Percentiles rank a stretch among this genome's conserved stretches.
These are phyloP conservation scores for Neostethus bicornis DNA, from an alignment of 2,797 vertebrate species.

Conservation along the genomic window DNA sequence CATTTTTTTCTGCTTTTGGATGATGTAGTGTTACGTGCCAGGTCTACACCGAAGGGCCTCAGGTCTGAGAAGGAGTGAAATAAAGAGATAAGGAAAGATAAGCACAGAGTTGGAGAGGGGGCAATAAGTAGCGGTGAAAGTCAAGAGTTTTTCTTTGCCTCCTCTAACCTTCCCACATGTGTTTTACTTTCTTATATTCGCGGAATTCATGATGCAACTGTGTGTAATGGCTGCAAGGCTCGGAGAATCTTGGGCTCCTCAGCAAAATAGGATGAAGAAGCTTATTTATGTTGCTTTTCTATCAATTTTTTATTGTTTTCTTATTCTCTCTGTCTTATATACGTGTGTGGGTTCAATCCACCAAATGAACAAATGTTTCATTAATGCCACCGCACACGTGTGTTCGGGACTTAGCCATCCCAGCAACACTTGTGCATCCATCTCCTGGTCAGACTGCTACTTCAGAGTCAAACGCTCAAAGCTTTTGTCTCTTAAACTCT, in stretches of 20 bases:
- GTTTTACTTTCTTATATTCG: constrained; percentile 56
- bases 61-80: constrained; percentile 29
- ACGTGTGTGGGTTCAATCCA: constrained; percentile 33
- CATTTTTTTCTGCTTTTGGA: constrained; percentile 17
- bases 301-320: not conserved
- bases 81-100: constrained; percentile 27
- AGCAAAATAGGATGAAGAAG: constrained; percentile 49
- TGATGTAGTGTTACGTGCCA: constrained; percentile 42
- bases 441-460: constrained; percentile 37
- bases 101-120: constrained; percentile 11
- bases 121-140: constrained; percentile 24
- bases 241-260: constrained; percentile 57
- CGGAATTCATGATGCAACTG: constrained; percentile 68
- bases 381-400: constrained; percentile 42
- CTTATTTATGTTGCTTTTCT: constrained; percentile 35
- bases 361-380: constrained; percentile 56
- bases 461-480: constrained; percentile 49
- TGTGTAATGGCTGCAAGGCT: constrained; percentile 60
- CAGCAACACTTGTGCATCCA: constrained; percentile 44
- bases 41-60: constrained; percentile 23
- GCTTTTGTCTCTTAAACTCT: constrained; percentile 54
- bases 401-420: constrained; percentile 42
- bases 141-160: constrained; percentile 37
- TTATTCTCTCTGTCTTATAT: constrained; percentile 12
- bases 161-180: constrained; percentile 30